phyloP scores from a whole-genome alignment of 2,888 invertebrate species.

The Seladonia tumulorum region DNA sequence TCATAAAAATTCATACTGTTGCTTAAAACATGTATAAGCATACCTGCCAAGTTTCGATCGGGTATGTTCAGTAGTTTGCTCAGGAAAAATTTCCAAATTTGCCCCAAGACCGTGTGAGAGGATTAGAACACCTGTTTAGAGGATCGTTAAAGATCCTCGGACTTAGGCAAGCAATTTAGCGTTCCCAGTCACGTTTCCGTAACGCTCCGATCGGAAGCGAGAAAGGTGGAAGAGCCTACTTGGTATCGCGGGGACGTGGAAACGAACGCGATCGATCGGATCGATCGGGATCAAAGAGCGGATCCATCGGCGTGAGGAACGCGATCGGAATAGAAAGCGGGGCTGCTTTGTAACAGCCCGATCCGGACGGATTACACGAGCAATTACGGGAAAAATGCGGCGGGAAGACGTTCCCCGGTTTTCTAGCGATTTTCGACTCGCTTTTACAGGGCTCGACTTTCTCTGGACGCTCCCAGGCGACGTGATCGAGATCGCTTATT shows the following conservation, averaged over 20 bases:
- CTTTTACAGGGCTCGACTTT: conserved; percentile 66
- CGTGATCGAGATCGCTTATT: conserved; percentile 42
- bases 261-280: conserved; percentile 13
- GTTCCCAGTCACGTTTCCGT: conserved; percentile 1
- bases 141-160: background rate
- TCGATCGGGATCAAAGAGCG: conserved; percentile 7
- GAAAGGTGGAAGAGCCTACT: conserved; percentile 6
- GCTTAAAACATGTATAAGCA: background rate
- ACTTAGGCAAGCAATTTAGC: background rate
- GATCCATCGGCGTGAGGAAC: conserved; percentile 10
- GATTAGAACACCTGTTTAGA: background rate
- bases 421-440: conserved; percentile 41
- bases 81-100: background rate
- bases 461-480: conserved; percentile 58
- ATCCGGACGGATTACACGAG: conserved; percentile 21
- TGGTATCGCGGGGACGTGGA: conserved; percentile 13
- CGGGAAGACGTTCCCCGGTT: conserved; percentile 3
- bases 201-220: background rate
- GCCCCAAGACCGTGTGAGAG: background rate
- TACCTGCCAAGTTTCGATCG: background rate
- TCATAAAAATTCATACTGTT: background rate
- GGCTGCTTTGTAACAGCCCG: background rate
- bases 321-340: conserved; percentile 41
- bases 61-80: background rate
- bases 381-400: conserved; percentile 37